phyloP scores from a whole-genome alignment of 2,888 invertebrate species.

The Carcina quercana region DNA sequence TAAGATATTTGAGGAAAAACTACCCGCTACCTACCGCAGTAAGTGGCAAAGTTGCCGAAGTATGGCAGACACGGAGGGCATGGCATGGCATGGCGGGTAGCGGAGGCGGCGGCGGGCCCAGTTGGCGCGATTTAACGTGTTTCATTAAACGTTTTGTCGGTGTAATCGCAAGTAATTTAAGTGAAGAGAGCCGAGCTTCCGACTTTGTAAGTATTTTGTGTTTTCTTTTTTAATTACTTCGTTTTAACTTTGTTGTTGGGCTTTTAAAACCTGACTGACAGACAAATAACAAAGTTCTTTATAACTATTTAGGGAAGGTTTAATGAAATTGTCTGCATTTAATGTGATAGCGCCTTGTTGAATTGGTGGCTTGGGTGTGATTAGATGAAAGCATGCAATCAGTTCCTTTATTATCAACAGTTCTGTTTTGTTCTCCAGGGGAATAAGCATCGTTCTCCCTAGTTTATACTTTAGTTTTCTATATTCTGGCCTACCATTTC shows the following conservation, averaged over 20 bases:
- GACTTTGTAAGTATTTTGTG: constrained; percentile 74
- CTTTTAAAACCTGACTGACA: constrained; percentile 73
- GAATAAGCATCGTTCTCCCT: too few species aligned
- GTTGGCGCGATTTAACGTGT: constrained; percentile 71
- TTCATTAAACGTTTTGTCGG: constrained; percentile 74
- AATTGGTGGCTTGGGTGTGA: constrained; percentile 35
- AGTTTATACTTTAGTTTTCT: too few species aligned
- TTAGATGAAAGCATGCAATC: neutral
- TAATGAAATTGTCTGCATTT: constrained; percentile 64
- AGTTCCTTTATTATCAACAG: too few species aligned
- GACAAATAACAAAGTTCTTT: constrained; percentile 70
- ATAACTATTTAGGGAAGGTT: constrained; percentile 65
- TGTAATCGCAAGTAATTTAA: constrained; percentile 74
- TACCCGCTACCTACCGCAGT: constrained; percentile 60
- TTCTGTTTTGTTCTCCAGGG: too few species aligned
- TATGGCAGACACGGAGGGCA: constrained; percentile 38
- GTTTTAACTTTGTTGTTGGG: constrained; percentile 71
- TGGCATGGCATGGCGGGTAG: constrained; percentile 15
- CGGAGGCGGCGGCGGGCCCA: constrained; percentile 43
- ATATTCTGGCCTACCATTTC: too few species aligned
- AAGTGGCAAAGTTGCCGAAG: constrained; percentile 63
- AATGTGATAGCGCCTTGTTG: constrained; percentile 42
- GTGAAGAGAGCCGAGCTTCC: constrained; percentile 72
- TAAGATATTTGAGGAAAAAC: constrained; percentile 73
- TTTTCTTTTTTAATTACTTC: constrained; percentile 75